A percentile compares a stretch with the other conserved stretches of the same genome.
Evolutionary conservation across 2,888 invertebrate species (phyloP).

Genomic region (Brachycybe producta): DNA sequence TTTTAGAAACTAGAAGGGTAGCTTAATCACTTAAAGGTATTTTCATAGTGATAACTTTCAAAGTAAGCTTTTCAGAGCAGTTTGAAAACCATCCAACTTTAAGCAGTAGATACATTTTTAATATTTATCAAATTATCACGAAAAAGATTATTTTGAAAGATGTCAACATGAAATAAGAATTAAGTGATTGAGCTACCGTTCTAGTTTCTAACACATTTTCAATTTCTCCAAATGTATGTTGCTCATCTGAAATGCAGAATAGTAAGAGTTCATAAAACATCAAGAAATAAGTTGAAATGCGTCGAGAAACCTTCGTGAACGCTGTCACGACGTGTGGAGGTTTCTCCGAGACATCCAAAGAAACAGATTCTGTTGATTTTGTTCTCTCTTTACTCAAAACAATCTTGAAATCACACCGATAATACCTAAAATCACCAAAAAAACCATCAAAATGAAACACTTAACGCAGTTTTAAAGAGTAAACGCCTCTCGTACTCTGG

Average conservation of each 20-base stretch:
- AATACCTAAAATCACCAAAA: slow-evolving; percentile 42
- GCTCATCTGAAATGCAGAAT: too few relatives aligned
- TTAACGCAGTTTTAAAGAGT: too few relatives aligned
- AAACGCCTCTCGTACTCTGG: slow-evolving; percentile 21
- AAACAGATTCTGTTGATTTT: slow-evolving; percentile 8
- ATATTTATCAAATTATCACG: too few relatives aligned
- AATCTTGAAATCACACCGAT: slow-evolving; percentile 81
- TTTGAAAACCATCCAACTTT: too few relatives aligned
- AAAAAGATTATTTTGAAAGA: neutral
- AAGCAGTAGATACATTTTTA: too few relatives aligned
- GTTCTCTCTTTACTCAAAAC: slow-evolving; percentile 50
- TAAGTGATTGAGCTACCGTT: neutral
- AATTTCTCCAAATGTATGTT: too few relatives aligned
- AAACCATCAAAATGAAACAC: too few relatives aligned
- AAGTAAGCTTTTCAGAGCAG: too few relatives aligned
- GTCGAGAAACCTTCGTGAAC: slow-evolving; percentile 25
- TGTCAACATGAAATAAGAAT: neutral
- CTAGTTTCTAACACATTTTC: too few relatives aligned
- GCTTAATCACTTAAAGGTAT: too few relatives aligned
- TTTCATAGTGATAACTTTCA: too few relatives aligned
- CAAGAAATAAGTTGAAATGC: neutral
- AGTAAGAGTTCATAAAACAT: neutral
- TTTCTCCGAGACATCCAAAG: slow-evolving; percentile 19
- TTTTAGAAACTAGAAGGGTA: too few relatives aligned
- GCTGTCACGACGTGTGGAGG: slow-evolving; percentile 23